phyloP scores from a whole-genome alignment of 2,888 invertebrate genomes.

The Sphinx pinastri region DNA sequence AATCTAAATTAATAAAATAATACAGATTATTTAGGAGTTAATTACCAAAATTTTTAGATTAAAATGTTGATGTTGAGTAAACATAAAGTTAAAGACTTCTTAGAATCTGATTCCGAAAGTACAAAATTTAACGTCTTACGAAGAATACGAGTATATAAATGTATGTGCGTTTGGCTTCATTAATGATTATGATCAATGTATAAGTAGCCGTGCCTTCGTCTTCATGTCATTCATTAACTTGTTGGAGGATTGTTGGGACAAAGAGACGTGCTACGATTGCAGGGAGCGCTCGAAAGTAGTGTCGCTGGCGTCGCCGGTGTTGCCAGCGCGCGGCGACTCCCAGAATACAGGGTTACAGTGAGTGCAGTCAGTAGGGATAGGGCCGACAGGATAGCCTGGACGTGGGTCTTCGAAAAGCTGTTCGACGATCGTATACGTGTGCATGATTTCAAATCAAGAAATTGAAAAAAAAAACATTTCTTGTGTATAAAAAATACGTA shows the following conservation, averaged over 20 bases:
- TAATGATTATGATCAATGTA: constrained; percentile 68
- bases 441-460: constrained; percentile 81
- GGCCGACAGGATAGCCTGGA: constrained; percentile 60
- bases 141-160: constrained; percentile 69
- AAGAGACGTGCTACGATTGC: constrained; percentile 40
- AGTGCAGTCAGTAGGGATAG: constrained; percentile 55
- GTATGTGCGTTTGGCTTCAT: constrained; percentile 81
- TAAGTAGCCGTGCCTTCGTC: constrained; percentile 82
- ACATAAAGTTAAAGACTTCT: constrained; percentile 79
- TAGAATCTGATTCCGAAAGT: constrained; percentile 83
- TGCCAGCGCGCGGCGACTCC: constrained; percentile 53
- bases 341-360: constrained; percentile 72
- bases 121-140: constrained; percentile 79
- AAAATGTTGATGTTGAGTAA: constrained; percentile 78
- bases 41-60: constrained; percentile 67
- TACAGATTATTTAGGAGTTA: constrained; percentile 81
- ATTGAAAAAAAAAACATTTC: constrained; percentile 70
- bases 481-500: constrained; percentile 80
- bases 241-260: constrained; percentile 32
- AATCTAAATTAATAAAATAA: constrained; percentile 77
- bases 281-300: constrained; percentile 47
- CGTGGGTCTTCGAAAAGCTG: constrained; percentile 78
- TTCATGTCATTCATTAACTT: constrained; percentile 60
- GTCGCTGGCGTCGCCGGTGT: constrained; percentile 51
- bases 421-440: constrained; percentile 82